Conservation (phyloP, 2,888 invertebrate genomes). For the Chloroclystis v-ata region DNA sequence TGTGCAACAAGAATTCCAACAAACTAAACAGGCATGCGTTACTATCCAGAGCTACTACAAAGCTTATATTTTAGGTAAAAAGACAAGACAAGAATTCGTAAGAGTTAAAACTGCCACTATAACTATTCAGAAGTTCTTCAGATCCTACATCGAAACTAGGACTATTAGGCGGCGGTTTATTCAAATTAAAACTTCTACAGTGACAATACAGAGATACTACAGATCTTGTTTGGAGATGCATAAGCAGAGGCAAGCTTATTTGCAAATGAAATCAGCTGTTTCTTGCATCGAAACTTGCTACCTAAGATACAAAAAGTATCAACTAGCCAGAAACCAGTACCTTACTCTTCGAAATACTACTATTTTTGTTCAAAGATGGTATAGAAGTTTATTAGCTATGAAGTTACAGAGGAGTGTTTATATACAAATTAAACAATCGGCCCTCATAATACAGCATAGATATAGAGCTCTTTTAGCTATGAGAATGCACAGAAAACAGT, state of each 20-base stretch:
- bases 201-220: conserved; percentile 48
- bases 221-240: conserved; percentile 45
- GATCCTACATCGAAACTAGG: conserved; percentile 51
- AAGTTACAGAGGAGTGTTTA: conserved; percentile 49
- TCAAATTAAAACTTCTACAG: conserved; percentile 38
- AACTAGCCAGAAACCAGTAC: conserved; percentile 48
- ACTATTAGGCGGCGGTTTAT: conserved; percentile 44
- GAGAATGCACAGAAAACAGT: conserved; percentile 45
- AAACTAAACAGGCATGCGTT: conserved; percentile 50
- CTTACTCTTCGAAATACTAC: conserved; percentile 50
- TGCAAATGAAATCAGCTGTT: conserved; percentile 38
- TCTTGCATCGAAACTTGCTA: conserved; percentile 33
- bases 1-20: conserved; percentile 41
- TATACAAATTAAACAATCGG: conserved; percentile 42
- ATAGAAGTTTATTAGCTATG: conserved; percentile 50
- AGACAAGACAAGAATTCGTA: conserved; percentile 51
- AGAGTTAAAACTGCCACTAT: conserved; percentile 51
- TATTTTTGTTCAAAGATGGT: conserved; percentile 61
- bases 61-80: conserved; percentile 47
- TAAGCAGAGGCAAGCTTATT: conserved; percentile 40
- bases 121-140: conserved; percentile 54
- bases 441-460: conserved; percentile 51
- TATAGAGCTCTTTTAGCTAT: conserved; percentile 54
- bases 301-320: conserved; percentile 41
- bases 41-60: conserved; percentile 66